Conservation (phyloP, 2,113 vertebrate species). For the Geococcyx californianus region DNA sequence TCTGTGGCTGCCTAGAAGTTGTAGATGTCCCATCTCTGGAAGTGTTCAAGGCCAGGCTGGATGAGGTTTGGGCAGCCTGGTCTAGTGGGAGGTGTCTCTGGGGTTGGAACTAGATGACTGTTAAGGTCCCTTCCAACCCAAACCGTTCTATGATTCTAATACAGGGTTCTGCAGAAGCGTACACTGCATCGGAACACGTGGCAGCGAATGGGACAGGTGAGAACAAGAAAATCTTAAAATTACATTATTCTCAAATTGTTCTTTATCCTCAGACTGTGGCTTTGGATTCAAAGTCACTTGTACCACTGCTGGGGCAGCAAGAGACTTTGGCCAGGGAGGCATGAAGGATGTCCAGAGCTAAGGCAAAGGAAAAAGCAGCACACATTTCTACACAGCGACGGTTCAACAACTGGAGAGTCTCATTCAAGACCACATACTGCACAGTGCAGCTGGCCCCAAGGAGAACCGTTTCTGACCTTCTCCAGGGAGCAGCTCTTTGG, state of each 20-base stretch:
- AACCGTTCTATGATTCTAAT: not conserved
- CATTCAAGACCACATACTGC: not conserved
- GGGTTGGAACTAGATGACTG: too few species aligned
- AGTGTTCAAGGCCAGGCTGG: too few species aligned
- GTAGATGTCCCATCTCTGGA: too few species aligned
- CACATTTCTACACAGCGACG: accelerated
- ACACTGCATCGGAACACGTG: accelerated
- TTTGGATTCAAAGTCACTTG: not conserved
- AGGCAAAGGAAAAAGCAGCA: not conserved
- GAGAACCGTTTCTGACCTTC: not conserved
- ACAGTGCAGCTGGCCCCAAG: not conserved
- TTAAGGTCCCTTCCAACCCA: too few species aligned
- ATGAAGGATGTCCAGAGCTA: not conserved
- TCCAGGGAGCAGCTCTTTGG: not conserved
- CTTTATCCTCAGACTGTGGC: not conserved
- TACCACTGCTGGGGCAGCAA: not conserved
- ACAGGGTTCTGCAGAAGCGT: not conserved
- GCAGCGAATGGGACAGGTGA: not conserved
- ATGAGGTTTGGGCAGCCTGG: too few species aligned
- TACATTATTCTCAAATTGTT: not conserved
- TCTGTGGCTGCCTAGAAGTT: too few species aligned
- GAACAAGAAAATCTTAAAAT: not conserved
- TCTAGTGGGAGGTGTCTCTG: too few species aligned
- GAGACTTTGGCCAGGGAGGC: not conserved
- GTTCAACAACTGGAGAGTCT: not conserved